Evolutionary conservation across 2,113 vertebrate species (phyloP).

Genomic region (Aspidoscelis tigris): DNA sequence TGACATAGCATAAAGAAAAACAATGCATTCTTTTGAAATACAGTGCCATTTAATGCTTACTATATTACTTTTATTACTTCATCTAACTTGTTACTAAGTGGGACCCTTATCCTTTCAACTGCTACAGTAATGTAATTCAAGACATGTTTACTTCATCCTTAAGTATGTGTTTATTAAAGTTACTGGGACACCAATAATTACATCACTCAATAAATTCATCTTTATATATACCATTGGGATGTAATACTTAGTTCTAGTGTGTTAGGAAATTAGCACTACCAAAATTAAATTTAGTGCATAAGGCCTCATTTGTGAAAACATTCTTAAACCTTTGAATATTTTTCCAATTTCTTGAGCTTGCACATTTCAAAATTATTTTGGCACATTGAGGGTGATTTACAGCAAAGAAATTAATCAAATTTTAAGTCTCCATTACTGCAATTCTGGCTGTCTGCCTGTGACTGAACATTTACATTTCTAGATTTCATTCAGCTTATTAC

Average conservation of each 20-base stretch:
- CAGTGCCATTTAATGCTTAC: neutral
- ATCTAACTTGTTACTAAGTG: neutral
- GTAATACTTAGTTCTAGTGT: neutral
- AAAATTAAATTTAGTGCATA: conserved; percentile 13
- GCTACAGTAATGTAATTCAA: neutral
- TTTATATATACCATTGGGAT: neutral
- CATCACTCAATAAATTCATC: conserved; percentile 8
- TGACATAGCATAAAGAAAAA: neutral
- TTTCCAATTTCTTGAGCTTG: conserved; percentile 11
- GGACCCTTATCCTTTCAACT: neutral
- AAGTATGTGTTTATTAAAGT: neutral
- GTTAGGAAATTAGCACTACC: neutral
- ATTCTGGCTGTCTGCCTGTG: neutral
- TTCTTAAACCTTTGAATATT: conserved; percentile 33
- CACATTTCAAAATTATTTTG: conserved; percentile 19
- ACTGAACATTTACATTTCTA: conserved; percentile 24
- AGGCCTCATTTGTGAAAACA: conserved; percentile 17
- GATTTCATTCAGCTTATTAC: conserved; percentile 22
- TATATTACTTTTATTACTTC: neutral
- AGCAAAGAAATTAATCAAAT: conserved; percentile 21
- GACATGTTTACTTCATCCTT: neutral
- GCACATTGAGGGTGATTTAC: conserved; percentile 12
- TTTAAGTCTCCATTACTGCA: conserved; percentile 17
- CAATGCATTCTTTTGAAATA: neutral
- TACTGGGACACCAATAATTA: neutral